A percentile compares a stretch with the other conserved stretches of the same genome.
phyloP scores from a whole-genome alignment of 2,888 invertebrate genomes.

The Saturnia japonica region DNA sequence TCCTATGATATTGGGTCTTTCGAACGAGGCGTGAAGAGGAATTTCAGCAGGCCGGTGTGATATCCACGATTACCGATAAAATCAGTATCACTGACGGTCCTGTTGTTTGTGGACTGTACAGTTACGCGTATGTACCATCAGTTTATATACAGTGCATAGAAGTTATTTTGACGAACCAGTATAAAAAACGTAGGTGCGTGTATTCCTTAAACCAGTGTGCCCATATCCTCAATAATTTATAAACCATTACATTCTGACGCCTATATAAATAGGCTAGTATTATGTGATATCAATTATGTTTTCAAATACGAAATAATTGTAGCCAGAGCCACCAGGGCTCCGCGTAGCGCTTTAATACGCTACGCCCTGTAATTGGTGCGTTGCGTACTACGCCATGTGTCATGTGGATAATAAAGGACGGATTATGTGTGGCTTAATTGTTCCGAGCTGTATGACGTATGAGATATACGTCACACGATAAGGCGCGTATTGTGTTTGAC shows the following conservation, averaged over 20 bases:
- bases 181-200: not conserved
- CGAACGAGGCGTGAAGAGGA: too few relatives aligned
- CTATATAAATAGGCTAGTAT: not conserved
- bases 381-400: conserved; percentile 45
- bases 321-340: not conserved
- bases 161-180: too few relatives aligned
- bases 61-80: too few relatives aligned
- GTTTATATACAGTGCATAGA: too few relatives aligned
- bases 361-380: conserved; percentile 15
- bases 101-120: too few relatives aligned
- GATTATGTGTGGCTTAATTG: conserved; percentile 22
- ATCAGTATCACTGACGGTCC: too few relatives aligned
- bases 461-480: conserved; percentile 34
- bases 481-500: conserved; percentile 5
- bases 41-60: too few relatives aligned
- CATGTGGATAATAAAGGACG: conserved; percentile 45
- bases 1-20: too few relatives aligned
- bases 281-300: conserved; percentile 11
- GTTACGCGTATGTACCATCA: too few relatives aligned
- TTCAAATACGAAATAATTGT: conserved; percentile 1
- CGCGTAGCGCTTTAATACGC: conserved; percentile 5
- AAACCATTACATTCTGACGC: not conserved
- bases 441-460: not conserved
- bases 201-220: not conserved
- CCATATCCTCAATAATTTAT: not conserved